Conservation (phyloP, 2,113 vertebrate species). For the Oryzias curvinotus region DNA sequence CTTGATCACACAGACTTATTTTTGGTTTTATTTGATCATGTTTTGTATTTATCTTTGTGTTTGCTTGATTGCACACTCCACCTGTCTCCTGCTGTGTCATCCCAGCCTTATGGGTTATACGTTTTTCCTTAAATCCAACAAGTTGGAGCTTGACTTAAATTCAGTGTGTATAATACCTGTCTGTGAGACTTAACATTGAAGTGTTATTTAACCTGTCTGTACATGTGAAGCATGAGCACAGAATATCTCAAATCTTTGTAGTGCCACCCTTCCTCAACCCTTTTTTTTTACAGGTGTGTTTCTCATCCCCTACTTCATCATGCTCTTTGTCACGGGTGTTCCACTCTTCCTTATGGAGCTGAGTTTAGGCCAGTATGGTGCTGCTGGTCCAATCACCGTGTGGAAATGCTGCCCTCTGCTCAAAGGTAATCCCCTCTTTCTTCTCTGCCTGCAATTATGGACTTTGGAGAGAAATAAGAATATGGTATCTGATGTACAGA, state of each 20-base stretch:
- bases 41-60: neutral
- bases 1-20: constrained; percentile 9
- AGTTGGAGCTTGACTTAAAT: constrained; percentile 21
- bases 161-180: constrained; percentile 1
- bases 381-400: constrained; percentile 79
- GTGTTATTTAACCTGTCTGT: constrained; percentile 17
- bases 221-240: neutral
- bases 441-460: neutral
- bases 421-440: constrained; percentile 73
- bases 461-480: neutral
- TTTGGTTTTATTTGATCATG: no score
- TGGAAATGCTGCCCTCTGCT: constrained; percentile 88
- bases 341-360: constrained; percentile 88
- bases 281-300: constrained; percentile 75
- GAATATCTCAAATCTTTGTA: neutral
- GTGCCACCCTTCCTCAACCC: neutral
- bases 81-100: constrained; percentile 8
- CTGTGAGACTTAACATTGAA: neutral
- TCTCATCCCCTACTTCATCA: constrained; percentile 84
- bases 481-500: no score
- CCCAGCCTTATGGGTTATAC: neutral
- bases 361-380: constrained; percentile 83
- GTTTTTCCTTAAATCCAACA: constrained; percentile 19
- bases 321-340: constrained; percentile 81
- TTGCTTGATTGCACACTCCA: constrained; percentile 32